These are phyloP conservation scores for Orchesella cincta DNA, from an alignment of 1,140 invertebrate species.

Conservation along the genomic window DNA sequence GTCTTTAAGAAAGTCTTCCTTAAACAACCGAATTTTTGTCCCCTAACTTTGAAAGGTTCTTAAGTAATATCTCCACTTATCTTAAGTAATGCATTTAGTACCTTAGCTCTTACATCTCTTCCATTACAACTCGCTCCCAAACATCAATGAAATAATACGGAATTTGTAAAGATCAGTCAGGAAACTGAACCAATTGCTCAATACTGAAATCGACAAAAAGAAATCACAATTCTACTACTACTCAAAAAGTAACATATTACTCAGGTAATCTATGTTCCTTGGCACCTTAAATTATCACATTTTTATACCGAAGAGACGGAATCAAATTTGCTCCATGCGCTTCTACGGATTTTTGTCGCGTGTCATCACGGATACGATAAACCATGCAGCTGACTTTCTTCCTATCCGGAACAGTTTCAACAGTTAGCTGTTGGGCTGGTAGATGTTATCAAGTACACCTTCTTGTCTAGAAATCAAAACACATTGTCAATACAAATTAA, in stretches of 20 bases:
- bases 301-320: conserved; percentile 72
- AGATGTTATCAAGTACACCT: conserved; percentile 69
- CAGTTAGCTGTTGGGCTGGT: conserved; percentile 65
- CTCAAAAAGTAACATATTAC: conserved; percentile 71
- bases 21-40: too few species aligned
- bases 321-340: conserved; percentile 59
- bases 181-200: too few species aligned
- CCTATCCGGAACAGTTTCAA: conserved; percentile 60
- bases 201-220: too few species aligned
- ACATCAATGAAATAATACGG: too few species aligned
- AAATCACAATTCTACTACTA: too few species aligned
- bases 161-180: too few species aligned
- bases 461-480: conserved; percentile 66
- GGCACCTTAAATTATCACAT: conserved; percentile 66
- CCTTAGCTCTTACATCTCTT: too few species aligned
- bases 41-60: too few species aligned
- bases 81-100: too few species aligned
- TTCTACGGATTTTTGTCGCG: conserved; percentile 54
- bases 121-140: too few species aligned
- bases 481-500: background rate
- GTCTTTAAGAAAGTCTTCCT: too few species aligned
- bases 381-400: conserved; percentile 63
- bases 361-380: conserved; percentile 65
- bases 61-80: too few species aligned
- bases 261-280: conserved; percentile 68